These are phyloP conservation scores for Saccostrea echinata DNA, from an alignment of 1,140 invertebrate species.

Conservation along the genomic window DNA sequence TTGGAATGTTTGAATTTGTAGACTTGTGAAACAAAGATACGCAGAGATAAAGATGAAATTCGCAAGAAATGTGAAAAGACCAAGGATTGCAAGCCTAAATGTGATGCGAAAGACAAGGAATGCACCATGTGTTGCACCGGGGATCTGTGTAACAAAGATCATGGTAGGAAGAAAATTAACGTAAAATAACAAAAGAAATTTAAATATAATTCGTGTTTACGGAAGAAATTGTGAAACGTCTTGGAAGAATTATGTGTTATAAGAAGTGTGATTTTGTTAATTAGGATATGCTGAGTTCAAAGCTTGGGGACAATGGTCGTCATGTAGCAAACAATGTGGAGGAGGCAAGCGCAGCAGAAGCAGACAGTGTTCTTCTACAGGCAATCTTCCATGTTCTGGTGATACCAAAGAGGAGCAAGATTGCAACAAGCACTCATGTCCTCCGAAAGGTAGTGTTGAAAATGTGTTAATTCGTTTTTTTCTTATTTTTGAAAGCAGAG, in stretches of 20 bases:
- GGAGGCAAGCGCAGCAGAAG: conserved; percentile 15
- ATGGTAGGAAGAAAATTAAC: not conserved
- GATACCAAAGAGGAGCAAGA: conserved; percentile 11
- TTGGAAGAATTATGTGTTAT: not conserved
- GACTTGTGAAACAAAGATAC: not conserved
- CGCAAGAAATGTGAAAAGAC: not conserved
- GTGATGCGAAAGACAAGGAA: not conserved
- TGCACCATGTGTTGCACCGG: not conserved
- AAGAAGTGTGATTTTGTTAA: not conserved
- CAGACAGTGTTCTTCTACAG: not conserved
- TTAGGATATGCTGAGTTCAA: conserved; percentile 7
- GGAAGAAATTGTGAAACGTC: not conserved
- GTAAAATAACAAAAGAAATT: no score
- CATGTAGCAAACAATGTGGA: conserved; percentile 18
- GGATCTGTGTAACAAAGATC: not conserved
- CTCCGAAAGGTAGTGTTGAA: no score
- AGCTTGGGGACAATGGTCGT: not conserved
- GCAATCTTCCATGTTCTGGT: not conserved
- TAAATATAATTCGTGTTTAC: not conserved
- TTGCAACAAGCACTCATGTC: not conserved
- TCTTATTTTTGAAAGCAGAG: no score
- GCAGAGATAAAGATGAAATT: not conserved
- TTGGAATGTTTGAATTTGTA: not conserved
- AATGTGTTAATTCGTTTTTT: no score
- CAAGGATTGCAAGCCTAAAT: conserved; percentile 1